Base-by-base conservation (phyloP, 2,888 invertebrate genomes). In the Drosophila mettleri region DNA sequence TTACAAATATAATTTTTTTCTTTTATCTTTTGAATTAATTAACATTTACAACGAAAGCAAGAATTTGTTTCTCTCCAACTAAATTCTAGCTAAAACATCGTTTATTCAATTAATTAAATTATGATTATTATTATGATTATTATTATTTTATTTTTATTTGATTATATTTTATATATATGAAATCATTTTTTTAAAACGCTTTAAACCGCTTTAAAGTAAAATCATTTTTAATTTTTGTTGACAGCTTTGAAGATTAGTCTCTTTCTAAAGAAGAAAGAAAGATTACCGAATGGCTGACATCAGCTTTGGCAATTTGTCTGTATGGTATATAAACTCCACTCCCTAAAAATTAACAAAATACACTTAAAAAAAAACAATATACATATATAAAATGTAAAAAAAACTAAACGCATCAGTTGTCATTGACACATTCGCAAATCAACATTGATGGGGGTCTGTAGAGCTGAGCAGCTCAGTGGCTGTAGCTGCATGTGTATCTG, bases 381-480 rank as follows among this genome's bases (percentile, higher is more conserved):
- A n/a, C n/a, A n/a, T n/a, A n/a, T n/a, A n/a, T n/a, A n/a, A 31
- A n/a, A 31, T n/a, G 12, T 3, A 31, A 39, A 24, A 34, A 39
- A 29, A 63, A n/a, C 18, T 14, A 22, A 63, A 20, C 24, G 62
- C 66, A 51, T 63, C 63, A 43, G 34, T 20, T 66, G 67, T 16
- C 41, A 66, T 63, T 65, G 66, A 63, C 49, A 62, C 29, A 24
- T 46, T 46, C 31, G 31, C 62, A 24, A 24, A n/a, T 46, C 38
- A 43, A 43, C 41, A n/a, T 65, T 62, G 62, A 62, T 41, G 62
- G 49, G 49, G 65, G 49, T 62, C 51, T 29, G 20, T 4, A 14
- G n/a, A 29, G 10, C 9, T 14, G 33, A 34, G 29, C n/a, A 18
- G 38, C 29, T 45, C n/a, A 45, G 61, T 45, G 24, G 43, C 34